Evolutionary conservation across 2,797 vertebrate genomes (phyloP).

Genomic region (Syngnathus rostellatus): DNA sequence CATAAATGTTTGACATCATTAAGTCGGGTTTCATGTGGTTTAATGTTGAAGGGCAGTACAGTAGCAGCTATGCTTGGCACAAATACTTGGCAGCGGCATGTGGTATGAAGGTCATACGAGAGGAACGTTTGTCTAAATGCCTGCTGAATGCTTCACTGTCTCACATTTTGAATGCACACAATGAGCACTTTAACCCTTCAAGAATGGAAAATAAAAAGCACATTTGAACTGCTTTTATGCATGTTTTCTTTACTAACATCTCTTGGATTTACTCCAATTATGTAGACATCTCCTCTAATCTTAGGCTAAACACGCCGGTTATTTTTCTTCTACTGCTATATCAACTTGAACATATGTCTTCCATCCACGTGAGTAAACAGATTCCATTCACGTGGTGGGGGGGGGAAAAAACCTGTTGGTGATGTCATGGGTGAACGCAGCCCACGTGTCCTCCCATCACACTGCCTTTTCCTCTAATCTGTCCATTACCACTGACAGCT

Average conservation of each 20-base stretch:
- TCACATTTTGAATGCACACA: not conserved
- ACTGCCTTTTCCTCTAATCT: conserved; percentile 26
- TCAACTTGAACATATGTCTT: conserved; percentile 28
- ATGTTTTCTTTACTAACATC: conserved; percentile 20
- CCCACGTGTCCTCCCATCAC: conserved; percentile 26
- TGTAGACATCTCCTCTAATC: conserved; percentile 15
- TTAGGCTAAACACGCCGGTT: conserved; percentile 33
- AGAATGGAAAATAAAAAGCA: conserved; percentile 33
- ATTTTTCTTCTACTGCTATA: conserved; percentile 28
- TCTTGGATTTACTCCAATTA: conserved; percentile 1
- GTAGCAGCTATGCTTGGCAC: conserved; percentile 5
- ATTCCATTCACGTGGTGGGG: conserved; percentile 19
- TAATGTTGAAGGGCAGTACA: not conserved
- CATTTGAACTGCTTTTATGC: conserved; percentile 16
- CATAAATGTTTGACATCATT: conserved; percentile 9
- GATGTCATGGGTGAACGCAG: conserved; percentile 57
- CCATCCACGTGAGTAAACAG: conserved; percentile 25
- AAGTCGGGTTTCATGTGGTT: not conserved
- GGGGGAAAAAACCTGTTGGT: conserved; percentile 18
- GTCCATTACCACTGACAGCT: conserved; percentile 38
- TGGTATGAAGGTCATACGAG: not conserved
- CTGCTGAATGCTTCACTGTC: not conserved
- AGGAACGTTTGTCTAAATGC: conserved; percentile 14
- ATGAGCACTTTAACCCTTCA: conserved; percentile 4
- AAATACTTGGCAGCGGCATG: not conserved